Evolutionary conservation across 2,113 vertebrate genomes (phyloP).

Genomic region (Antechinus flavipes): DNA sequence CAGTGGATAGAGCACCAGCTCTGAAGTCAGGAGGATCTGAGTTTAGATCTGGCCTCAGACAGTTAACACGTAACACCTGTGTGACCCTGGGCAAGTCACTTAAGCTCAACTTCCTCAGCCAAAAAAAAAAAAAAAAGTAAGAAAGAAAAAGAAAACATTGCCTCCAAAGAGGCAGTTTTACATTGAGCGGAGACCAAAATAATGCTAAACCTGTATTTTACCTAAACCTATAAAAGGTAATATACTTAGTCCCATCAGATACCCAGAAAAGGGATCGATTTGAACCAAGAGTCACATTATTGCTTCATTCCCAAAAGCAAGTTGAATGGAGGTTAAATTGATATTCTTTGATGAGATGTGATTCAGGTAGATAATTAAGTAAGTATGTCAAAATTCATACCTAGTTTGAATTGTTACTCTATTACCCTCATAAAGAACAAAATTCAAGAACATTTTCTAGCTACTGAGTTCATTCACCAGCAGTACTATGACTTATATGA

Average conservation of each 20-base stretch:
- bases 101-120: too few species aligned
- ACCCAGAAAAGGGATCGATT: neutral
- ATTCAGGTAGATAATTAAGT: neutral
- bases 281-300: neutral
- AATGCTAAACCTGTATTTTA: neutral
- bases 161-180: neutral
- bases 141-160: too few species aligned
- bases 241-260: neutral
- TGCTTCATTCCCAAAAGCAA: neutral
- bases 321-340: neutral
- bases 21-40: too few species aligned
- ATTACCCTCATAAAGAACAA: neutral
- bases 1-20: too few species aligned
- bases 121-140: too few species aligned
- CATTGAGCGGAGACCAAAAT: neutral
- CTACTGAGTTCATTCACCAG: neutral
- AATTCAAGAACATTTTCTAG: neutral
- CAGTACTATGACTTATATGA: neutral
- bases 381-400: neutral
- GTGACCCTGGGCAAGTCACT: too few species aligned
- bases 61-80: too few species aligned
- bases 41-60: too few species aligned
- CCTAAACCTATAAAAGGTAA: accelerated
- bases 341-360: neutral
- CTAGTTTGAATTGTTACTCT: neutral